A percentile compares a stretch with the other conserved stretches of the same genome.
Conservation (phyloP, 2,888 invertebrate genomes). For the Nomada goodeniana region DNA sequence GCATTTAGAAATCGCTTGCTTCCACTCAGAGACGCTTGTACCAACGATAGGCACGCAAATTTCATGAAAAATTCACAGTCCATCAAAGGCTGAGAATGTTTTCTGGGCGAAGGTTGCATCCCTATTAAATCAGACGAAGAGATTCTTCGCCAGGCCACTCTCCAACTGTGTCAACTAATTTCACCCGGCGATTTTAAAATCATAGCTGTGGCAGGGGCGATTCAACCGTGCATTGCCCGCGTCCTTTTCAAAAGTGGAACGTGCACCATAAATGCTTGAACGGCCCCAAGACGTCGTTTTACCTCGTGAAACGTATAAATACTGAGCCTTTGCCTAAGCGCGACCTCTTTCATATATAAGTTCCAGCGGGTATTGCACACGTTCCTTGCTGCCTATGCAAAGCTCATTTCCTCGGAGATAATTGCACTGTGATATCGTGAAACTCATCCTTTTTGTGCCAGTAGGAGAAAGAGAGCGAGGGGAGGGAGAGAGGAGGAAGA, state of each 20-base stretch:
- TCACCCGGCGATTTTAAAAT: slow-evolving; percentile 71
- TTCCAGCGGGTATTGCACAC: slow-evolving; percentile 61
- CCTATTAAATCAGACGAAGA: slow-evolving; percentile 66
- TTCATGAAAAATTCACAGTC: slow-evolving; percentile 49
- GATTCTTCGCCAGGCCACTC: slow-evolving; percentile 48
- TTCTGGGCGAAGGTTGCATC: slow-evolving; percentile 54
- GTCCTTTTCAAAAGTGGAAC: slow-evolving; percentile 70
- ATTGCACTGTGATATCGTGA: slow-evolving; percentile 77
- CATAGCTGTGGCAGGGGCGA: slow-evolving; percentile 60
- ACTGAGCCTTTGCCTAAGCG: slow-evolving; percentile 67
- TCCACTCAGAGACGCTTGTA: not conserved
- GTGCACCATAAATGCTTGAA: slow-evolving; percentile 71
- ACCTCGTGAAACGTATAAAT: slow-evolving; percentile 70
- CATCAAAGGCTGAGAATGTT: slow-evolving; percentile 27
- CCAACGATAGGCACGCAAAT: slow-evolving; percentile 16
- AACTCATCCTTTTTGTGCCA: slow-evolving; percentile 58
- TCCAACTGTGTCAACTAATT: slow-evolving; percentile 67
- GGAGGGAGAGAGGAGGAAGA: not conserved
- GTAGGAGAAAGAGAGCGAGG: slow-evolving; percentile 4
- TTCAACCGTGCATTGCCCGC: slow-evolving; percentile 71
- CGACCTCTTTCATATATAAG: slow-evolving; percentile 68
- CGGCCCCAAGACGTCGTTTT: slow-evolving; percentile 69
- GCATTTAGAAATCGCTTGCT: slow-evolving; percentile 23
- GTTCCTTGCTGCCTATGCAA: slow-evolving; percentile 72
- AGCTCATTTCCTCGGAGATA: slow-evolving; percentile 79